Conservation (phyloP, 2,888 invertebrate genomes). For the Lutraria lutraria region DNA sequence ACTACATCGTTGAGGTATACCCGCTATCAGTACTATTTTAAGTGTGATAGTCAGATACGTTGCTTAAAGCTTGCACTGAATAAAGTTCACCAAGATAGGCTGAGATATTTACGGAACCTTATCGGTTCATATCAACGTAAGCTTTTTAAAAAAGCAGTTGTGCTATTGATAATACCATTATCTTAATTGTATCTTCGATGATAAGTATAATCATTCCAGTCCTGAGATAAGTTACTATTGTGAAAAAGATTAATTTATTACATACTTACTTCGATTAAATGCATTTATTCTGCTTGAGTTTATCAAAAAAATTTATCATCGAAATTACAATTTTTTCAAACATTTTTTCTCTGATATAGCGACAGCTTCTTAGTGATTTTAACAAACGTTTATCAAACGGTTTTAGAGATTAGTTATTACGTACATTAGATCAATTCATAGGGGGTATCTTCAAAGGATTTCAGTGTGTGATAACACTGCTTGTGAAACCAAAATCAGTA, state of each 20-base stretch:
- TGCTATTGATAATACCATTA: slow-evolving; percentile 58
- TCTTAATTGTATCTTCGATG: slow-evolving; percentile 68
- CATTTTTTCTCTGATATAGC: neutral
- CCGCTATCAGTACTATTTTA: slow-evolving; percentile 55
- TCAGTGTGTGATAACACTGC: slow-evolving; percentile 60
- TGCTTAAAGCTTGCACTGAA: slow-evolving; percentile 62
- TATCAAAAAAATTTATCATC: slow-evolving; percentile 30
- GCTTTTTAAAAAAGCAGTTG: slow-evolving; percentile 59
- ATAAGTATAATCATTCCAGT: slow-evolving; percentile 61
- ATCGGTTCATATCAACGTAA: slow-evolving; percentile 50
- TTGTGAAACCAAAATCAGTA: slow-evolving; percentile 62
- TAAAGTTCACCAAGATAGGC: slow-evolving; percentile 66
- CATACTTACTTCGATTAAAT: neutral
- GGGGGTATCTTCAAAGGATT: slow-evolving; percentile 71
- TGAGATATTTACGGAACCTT: slow-evolving; percentile 64
- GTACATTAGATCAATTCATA: slow-evolving; percentile 62
- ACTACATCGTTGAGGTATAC: slow-evolving; percentile 46
- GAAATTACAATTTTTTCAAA: slow-evolving; percentile 28
- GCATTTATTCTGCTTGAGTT: slow-evolving; percentile 22
- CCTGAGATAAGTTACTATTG: slow-evolving; percentile 29
- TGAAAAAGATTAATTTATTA: neutral
- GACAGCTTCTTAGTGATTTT: slow-evolving; percentile 38
- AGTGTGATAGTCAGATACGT: slow-evolving; percentile 68
- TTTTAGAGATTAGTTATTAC: slow-evolving; percentile 35
- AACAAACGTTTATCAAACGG: slow-evolving; percentile 37